phyloP scores from a whole-genome alignment of 2,113 vertebrate genomes.

The Hirundichthys speculiger region DNA sequence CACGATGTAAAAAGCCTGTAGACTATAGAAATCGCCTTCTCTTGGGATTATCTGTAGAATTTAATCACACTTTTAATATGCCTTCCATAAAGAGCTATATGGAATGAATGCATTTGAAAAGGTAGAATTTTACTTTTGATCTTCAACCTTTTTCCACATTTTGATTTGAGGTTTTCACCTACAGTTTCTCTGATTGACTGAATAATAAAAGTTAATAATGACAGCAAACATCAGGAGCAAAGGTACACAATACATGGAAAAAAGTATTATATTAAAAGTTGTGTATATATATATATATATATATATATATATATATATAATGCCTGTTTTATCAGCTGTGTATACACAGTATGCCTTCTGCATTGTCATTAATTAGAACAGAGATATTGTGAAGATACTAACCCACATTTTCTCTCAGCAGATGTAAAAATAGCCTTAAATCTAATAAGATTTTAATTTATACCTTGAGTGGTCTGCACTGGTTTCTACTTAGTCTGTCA shows the following conservation, averaged over 20 bases:
- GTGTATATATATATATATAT: not conserved
- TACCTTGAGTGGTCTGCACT: not conserved
- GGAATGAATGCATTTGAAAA: not conserved
- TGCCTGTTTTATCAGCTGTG: not conserved
- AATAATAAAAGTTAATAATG: slow-evolving; percentile 5
- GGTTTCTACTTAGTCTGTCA: no score
- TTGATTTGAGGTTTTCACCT: not conserved
- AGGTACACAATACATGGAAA: not conserved
- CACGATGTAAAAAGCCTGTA: no score
- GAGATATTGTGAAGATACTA: no score
- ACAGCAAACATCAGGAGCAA: not conserved
- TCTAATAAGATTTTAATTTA: slow-evolving; percentile 18
- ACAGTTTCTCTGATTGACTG: slow-evolving; percentile 33
- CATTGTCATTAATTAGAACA: no score
- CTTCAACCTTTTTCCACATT: not conserved
- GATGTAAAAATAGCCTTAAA: slow-evolving; percentile 8
- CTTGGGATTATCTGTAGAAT: no score
- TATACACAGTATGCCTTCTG: not conserved
- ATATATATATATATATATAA: not conserved
- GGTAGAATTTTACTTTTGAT: not conserved
- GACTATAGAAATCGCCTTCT: not conserved
- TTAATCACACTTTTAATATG: no score
- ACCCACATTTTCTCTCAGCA: no score
- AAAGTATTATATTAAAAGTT: no score
- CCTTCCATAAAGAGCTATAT: no score